A percentile compares a stretch with the other conserved stretches of the same genome.
Conservation (phyloP, 1,140 invertebrate genomes). For the Littorina saxatilis region DNA sequence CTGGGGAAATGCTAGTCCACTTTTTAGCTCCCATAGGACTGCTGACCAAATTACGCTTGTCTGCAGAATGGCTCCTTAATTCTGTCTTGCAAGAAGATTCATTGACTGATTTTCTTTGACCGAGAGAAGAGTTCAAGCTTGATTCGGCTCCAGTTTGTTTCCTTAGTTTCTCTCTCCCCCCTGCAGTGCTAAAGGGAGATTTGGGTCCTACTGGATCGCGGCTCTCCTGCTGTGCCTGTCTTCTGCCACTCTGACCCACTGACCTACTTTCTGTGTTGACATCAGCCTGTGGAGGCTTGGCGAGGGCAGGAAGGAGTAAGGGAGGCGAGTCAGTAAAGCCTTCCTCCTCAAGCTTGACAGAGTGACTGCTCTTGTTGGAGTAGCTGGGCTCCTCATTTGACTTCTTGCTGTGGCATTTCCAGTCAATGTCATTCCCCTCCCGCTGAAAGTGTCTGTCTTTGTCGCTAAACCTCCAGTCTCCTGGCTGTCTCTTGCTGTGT, state of each 20-base stretch:
- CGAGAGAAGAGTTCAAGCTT: no score
- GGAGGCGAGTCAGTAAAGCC: conserved; percentile 2
- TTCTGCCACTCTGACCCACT: neutral
- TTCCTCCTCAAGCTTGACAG: neutral
- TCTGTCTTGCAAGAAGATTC: no score
- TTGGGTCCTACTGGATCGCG: neutral
- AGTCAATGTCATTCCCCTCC: no score
- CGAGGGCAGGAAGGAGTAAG: conserved; percentile 1
- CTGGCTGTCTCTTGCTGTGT: no score
- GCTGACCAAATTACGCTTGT: conserved; percentile 14
- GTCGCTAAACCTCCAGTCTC: no score
- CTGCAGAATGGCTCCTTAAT: no score
- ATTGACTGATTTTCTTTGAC: no score
- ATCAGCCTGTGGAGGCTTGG: neutral
- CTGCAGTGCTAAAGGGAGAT: neutral
- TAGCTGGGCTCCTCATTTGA: neutral
- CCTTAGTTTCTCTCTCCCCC: conserved; percentile 10
- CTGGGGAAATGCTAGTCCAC: no score
- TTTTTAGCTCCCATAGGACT: no score
- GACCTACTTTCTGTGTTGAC: neutral
- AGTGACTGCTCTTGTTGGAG: conserved; percentile 11
- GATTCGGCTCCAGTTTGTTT: no score
- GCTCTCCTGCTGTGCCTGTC: neutral
- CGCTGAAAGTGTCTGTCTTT: no score
- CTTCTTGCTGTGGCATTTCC: no score